phyloP scores from a whole-genome alignment of 2,113 vertebrate genomes.

The Callospermophilus lateralis region DNA sequence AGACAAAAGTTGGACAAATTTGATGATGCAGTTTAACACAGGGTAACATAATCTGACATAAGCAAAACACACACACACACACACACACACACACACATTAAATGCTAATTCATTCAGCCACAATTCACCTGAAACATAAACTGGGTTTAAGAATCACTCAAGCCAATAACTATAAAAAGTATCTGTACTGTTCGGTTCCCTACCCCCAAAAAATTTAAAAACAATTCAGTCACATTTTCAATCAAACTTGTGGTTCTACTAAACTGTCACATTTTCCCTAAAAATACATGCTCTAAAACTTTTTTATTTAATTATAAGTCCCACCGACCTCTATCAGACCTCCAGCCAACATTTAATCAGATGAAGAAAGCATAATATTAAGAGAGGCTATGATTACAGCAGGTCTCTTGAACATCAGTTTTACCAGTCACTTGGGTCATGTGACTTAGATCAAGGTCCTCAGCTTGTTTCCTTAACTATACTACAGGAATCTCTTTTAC shows the following conservation, averaged over 20 bases:
- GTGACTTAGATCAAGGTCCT: background rate
- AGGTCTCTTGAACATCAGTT: background rate
- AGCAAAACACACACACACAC: background rate
- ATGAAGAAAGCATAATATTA: background rate
- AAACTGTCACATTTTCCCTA: constrained; percentile 33
- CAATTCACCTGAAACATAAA: constrained; percentile 15
- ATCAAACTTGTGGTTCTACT: background rate
- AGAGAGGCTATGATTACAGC: background rate
- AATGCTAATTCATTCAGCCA: background rate
- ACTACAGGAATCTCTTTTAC: background rate
- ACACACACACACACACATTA: background rate
- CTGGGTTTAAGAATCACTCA: background rate
- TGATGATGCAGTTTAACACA: background rate
- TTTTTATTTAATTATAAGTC: constrained; percentile 27
- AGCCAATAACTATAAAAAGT: constrained; percentile 12
- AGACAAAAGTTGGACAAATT: background rate
- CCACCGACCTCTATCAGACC: background rate
- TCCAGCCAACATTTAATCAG: background rate
- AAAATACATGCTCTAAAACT: constrained; percentile 2
- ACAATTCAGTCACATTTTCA: constrained; percentile 3
- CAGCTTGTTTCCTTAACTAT: background rate
- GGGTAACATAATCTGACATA: background rate
- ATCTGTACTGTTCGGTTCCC: background rate
- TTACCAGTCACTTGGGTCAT: background rate
- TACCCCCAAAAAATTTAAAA: constrained; percentile 15